A percentile compares a stretch with the other conserved stretches of the same genome.
Evolutionary conservation across 2,113 vertebrate genomes (phyloP).

Genomic region (Sinocyclocheilus grahami): DNA sequence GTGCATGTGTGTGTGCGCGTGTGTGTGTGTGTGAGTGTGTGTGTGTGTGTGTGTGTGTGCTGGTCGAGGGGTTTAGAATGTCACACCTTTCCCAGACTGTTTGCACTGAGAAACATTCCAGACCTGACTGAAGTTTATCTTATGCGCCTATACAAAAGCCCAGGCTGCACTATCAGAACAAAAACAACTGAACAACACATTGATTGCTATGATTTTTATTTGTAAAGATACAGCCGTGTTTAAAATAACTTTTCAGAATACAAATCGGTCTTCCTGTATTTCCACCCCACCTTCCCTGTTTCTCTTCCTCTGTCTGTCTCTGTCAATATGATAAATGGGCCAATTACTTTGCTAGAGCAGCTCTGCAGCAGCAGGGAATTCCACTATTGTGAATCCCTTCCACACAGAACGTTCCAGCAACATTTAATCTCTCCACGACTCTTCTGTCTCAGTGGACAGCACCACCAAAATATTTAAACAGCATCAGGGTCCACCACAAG

Average conservation of each 20-base stretch:
- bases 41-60: neutral
- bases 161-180: neutral
- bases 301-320: slow-evolving; percentile 19
- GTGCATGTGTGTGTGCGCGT: slow-evolving; percentile 2
- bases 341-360: slow-evolving; percentile 67
- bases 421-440: slow-evolving; percentile 55
- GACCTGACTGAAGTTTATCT: slow-evolving; percentile 38
- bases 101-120: slow-evolving; percentile 17
- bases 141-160: slow-evolving; percentile 19
- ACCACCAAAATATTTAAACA: slow-evolving; percentile 34
- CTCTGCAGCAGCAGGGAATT: slow-evolving; percentile 69
- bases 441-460: slow-evolving; percentile 35
- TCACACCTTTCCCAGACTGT: slow-evolving; percentile 44
- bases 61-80: slow-evolving; percentile 17
- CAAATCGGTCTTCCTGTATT: slow-evolving; percentile 16
- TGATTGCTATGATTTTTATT: neutral
- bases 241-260: neutral
- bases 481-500: neutral
- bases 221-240: neutral
- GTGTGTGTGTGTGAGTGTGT: neutral
- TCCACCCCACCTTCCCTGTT: neutral
- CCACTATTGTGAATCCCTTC: slow-evolving; percentile 64
- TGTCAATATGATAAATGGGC: slow-evolving; percentile 66
- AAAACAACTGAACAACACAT: neutral
- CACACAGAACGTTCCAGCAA: slow-evolving; percentile 49